Conservation (phyloP, 2,113 vertebrate genomes). For the Pelmatolapia mariae region DNA sequence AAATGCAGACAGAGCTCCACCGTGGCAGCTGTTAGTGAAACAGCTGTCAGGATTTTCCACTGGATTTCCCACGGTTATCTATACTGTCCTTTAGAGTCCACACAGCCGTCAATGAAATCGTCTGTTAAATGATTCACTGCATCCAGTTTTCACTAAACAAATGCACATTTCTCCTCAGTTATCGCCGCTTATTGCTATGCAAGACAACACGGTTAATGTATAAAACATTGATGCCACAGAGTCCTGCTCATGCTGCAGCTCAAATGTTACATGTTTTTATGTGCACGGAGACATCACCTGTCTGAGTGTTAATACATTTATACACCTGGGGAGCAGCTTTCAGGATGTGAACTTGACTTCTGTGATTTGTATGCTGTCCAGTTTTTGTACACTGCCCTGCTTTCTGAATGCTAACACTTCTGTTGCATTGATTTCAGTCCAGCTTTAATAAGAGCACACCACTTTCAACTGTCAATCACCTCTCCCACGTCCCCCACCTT, state of each 20-base stretch:
- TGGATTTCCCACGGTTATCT: neutral
- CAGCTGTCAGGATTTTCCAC: neutral
- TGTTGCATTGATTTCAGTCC: neutral
- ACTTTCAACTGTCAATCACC: slow-evolving; percentile 19
- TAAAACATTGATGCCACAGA: neutral
- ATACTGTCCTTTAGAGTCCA: neutral
- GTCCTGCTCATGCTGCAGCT: neutral
- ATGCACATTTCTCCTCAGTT: neutral
- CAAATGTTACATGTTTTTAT: neutral
- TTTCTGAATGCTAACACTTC: neutral
- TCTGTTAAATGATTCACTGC: neutral
- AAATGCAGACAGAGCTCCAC: neutral
- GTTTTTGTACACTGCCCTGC: neutral
- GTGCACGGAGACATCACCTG: neutral
- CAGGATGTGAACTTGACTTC: neutral
- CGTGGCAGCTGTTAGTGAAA: neutral
- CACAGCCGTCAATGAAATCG: neutral
- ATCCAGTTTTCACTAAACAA: neutral
- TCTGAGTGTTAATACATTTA: neutral
- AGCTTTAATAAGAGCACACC: neutral
- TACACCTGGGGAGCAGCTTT: neutral
- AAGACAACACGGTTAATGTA: neutral
- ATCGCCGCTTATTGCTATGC: neutral
- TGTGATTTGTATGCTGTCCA: neutral
- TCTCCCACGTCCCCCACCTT: neutral